Base-by-base conservation (phyloP, 2,888 invertebrate genomes). In the Sinhomidia bicolor region DNA sequence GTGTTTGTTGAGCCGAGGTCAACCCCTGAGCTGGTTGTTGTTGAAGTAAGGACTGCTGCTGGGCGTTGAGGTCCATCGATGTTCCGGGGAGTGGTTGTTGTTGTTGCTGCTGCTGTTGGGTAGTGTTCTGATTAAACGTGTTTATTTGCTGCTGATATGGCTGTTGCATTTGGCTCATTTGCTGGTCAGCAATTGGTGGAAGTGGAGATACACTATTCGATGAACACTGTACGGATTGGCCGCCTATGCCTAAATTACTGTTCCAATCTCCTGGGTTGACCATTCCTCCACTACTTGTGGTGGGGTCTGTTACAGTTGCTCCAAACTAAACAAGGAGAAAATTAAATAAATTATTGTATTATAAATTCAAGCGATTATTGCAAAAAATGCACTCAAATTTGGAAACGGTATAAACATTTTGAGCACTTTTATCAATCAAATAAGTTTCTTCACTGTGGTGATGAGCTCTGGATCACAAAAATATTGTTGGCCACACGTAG, bases 71-170 rank as follows among this genome's bases (percentile, higher is more conserved):
- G n/a, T 60, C 60, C 79, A 68, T 83, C 5, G 76, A 29, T 60
- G 82, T 78, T 20, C 71, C 83, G n/a, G 82, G 9, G 5, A 44
- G 78, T 41, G 85, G 85, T 51, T 89, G 89, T 57, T 93, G 91
- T 94, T 94, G 94, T 96, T 96, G 91, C 85, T 90, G 92, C 81
- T 65, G 60, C 7, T 68, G 90, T 14, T 89, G 68, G 10, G 80
- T 9, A 2, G 76, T 71, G 12, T 32, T 57, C 68, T 87, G 86
- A 41, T 85, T 83, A 32, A 60, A 79, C 10, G 54, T 32, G 54
- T 74, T 54, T 57, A 62, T 74, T 20, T 83, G 78, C 41, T 83
- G 89, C 57, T 84, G 87, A 81, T 87, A 85, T 85, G 82, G 83
- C 81, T 90, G 86, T 83, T 90, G 88, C 88, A 85, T 84, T 84